These are phyloP conservation scores for Andrena dorsata DNA, from an alignment of 2,888 invertebrate species.

Conservation along the genomic window DNA sequence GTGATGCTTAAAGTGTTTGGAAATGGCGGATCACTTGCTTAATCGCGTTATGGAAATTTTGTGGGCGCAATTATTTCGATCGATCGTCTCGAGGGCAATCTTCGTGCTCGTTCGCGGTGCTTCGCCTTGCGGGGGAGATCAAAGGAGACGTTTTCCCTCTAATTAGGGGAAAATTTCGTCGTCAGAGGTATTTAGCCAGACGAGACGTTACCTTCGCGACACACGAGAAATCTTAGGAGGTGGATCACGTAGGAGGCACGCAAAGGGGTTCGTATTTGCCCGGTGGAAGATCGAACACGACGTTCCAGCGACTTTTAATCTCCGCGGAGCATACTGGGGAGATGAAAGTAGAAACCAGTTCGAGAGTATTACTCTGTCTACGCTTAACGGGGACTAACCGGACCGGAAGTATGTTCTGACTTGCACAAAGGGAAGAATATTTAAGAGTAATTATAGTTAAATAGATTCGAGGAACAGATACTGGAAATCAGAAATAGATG, in stretches of 20 bases:
- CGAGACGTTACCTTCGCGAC: constrained; percentile 45
- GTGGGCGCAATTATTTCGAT: constrained; percentile 47
- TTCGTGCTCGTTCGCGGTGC: constrained; percentile 51
- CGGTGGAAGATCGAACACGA: constrained; percentile 16
- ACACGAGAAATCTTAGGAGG: constrained; percentile 19
- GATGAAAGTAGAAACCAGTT: neutral
- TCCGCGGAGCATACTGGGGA: neutral
- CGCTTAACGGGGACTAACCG: neutral
- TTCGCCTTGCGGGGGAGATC: constrained; percentile 47
- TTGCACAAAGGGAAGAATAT: neutral
- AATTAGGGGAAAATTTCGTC: constrained; percentile 65
- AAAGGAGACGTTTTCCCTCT: constrained; percentile 60
- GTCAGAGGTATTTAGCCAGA: constrained; percentile 49
- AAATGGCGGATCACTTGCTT: neutral
- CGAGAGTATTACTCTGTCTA: neutral
- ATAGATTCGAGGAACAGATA: too few relatives aligned
- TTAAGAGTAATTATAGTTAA: neutral
- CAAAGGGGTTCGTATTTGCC: constrained; percentile 17
- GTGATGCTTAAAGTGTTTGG: too few relatives aligned
- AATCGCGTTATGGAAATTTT: constrained; percentile 49
- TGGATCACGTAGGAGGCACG: neutral
- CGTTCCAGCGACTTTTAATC: constrained; percentile 3
- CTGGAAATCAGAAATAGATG: neutral
- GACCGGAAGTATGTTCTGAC: neutral
- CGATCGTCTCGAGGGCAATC: constrained; percentile 43